A percentile compares a stretch with the other conserved stretches of the same genome.
These are phyloP conservation scores for Leptinotarsa lineolata DNA, from an alignment of 1,140 invertebrate genomes.

Conservation along the genomic window DNA sequence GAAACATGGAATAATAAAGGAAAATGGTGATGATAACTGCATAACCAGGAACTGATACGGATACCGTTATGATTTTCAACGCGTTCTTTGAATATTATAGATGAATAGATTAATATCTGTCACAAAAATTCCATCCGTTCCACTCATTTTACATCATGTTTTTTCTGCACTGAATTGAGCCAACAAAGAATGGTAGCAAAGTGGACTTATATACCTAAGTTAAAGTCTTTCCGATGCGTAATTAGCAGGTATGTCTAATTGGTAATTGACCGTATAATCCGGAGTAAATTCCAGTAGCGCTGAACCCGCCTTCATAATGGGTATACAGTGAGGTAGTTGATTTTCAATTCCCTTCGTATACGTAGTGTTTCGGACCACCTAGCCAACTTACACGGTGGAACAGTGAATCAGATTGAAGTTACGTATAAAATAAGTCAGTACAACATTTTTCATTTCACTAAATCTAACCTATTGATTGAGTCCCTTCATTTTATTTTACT, in stretches of 20 bases:
- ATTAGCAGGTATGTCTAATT: conserved; percentile 30
- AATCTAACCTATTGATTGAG: no score
- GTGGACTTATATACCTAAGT: background rate
- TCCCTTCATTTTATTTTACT: no score
- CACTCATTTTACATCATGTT: background rate
- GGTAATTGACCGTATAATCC: conserved; percentile 28
- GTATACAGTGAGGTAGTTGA: background rate
- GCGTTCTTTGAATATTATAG: no score
- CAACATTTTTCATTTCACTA: no score
- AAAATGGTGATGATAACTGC: no score
- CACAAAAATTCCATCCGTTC: background rate
- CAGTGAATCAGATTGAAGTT: no score
- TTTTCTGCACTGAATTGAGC: background rate
- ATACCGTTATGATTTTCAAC: no score
- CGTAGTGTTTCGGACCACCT: background rate
- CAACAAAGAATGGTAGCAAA: background rate
- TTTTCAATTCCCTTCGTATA: conserved; percentile 1
- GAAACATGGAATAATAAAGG: no score
- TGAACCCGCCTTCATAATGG: conserved; percentile 16
- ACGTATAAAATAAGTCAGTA: no score
- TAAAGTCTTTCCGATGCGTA: background rate
- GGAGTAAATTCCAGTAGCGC: conserved; percentile 26
- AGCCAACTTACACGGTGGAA: background rate
- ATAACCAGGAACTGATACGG: no score
- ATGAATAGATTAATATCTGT: no score